Conservation (phyloP, 2,113 vertebrate genomes). For the human (Homo sapiens) region GRCh38 chr9:71401501-71402000, state of each 20-base stretch:
- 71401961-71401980: neutral
- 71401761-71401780: neutral
- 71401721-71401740: neutral
- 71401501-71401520: neutral
- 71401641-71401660: neutral
- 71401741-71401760: neutral
- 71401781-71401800: neutral
- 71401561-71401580: neutral
- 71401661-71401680: neutral
- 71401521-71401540: neutral
- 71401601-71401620: neutral
- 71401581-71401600: neutral
- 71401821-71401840: neutral
- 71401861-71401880: neutral
- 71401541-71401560: neutral
- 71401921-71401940: neutral
- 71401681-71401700: neutral
- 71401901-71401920: constrained; percentile 35
- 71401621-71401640: neutral
- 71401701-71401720: neutral
- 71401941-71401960: neutral
- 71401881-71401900: neutral
- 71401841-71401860: neutral
- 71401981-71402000: neutral
- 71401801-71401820: neutral